Base-by-base conservation (phyloP, 2,888 invertebrate species). In the Tribolium freemani region DNA sequence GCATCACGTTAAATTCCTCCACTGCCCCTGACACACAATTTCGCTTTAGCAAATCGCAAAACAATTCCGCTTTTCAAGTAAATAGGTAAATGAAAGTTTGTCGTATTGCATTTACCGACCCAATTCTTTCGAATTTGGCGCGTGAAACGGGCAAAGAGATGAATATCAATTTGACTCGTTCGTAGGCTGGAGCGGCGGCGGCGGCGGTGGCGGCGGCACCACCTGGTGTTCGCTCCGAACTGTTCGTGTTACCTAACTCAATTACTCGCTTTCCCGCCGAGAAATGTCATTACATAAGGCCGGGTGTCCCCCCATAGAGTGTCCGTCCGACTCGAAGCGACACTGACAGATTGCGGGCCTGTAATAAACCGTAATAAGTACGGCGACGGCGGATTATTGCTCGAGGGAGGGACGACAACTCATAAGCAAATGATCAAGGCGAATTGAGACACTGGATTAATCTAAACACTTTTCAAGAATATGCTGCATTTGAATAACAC, bases 151-250 rank as follows among this genome's bases (percentile, higher is more conserved):
- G 10, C 11, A 74, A 79, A 78, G 80, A 81, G 81, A 82, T 82
- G 82, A 80, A 80, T 82, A 82, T 82, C 82, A 83, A 82, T 82
- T 82, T 81, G 78, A 80, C 77, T 74, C 71, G 74, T 69, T 16
- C 2, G 16, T 16, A 16, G 16, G 16, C 16, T 16, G 16, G 16
- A 16, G 16, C 16, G 16, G 16, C 16, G 16, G 16, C 16, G 16
- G 16, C 16, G 16, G 16, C 16, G 16, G 16, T 2, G 16, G 16
- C 16, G 73, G 60, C 76, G 79, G 16, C 16, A 16, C 83, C 85
- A 85, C 85, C 85, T 85, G 85, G 83, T 84, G 85, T 84, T 83
- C 83, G 78, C 76, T 76, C 82, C 81, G 80, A 83, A 83, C 82
- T 81, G 82, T 79, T 83, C 82, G 81, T 81, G 80, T 83, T 83